Base-by-base conservation (phyloP, 2,888 invertebrate genomes). In the Amphimallon solstitiale region DNA sequence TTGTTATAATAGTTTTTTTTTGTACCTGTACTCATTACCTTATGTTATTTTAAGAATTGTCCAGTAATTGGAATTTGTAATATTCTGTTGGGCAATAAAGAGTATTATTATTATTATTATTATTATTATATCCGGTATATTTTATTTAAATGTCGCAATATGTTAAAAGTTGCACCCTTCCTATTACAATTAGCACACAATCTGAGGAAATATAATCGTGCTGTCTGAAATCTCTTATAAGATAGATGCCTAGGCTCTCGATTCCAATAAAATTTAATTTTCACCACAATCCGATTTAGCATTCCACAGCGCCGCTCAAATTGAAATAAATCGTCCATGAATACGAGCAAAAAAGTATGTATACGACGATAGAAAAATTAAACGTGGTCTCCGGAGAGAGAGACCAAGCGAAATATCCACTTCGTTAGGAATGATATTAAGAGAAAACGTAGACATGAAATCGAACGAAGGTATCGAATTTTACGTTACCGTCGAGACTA, bases 321-420 rank as follows among this genome's bases (percentile, higher is more conserved):
- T 63, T 49, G 63, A 49, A 63, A 63, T 63, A 59, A 59, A 59
- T 59, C 56, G 56, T 59, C 17, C 56, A 43, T 43, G 43, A 59
- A 59, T 59, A 43, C 43, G 43, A 17, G 56, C 56, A 59, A 59
- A 59, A 56, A 59, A 43, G 15, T 54, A 23, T 38, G 29, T 43
- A 9, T 15, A 38, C 56, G 23, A 10, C 19, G 29, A 29, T 29
- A 29, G 29, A 29, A 45, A 59, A 43, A 59, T 59, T 59, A 59
- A 59, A 59, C 56, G 43, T 43, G 34, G 43, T 59, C 45, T 59
- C 56, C 23, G 56, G 40, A 59, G 40, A 59, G 56, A 23, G 14
- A 59, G 45, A 43, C 43, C 29, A 43, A 29, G 46, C 29, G 40
- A 59, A 59, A 59, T 14, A 59, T 43, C 14, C 34, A 14, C 43